Evolutionary conservation across 2,888 invertebrate species (phyloP), one percentile per base, ranked within the genome.

Genomic region (Meiosimyza decipiens): DNA sequence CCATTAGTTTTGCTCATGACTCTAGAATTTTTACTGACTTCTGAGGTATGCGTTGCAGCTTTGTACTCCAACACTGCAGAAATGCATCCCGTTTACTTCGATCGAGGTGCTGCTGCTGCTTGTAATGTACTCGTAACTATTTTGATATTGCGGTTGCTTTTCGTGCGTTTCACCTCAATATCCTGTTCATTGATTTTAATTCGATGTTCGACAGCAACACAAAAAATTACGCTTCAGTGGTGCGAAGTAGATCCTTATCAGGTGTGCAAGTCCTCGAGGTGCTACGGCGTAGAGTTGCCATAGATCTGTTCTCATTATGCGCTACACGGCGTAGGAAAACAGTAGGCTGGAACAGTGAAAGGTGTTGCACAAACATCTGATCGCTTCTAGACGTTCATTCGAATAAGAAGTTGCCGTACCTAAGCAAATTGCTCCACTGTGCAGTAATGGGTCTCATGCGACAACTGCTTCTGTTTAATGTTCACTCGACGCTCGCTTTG

Each of bases 1-100:
- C 78, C 81, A 81, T 81, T 81, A 79, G 81, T 81, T 80, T 79
- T 80, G 80, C 73, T 77, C 80, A 80, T 81, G 80, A 79, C 76
- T 76, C 73, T 74, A 75, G 77, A 74, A 76, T 74, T 76, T 75
- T 16, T 47, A 77, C 72, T 66, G 59, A 73, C 54, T 78, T 73
- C 75, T 71, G 72, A 75, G 76, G 72, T 71, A 74, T 72, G 70
- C 22, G 57, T 72, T 65, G 66, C 28, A 52, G 69, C 60, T 71
- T 52, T 57, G 47, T 60, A 59, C 54, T 62, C 49, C 69, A 71
- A 33, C 54, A 55, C 63, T 52, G 50, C 50, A 51, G 28, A 28
- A 28, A 33, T 60, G 67, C 47, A 40, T 60, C 40, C 47, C 11
- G 18, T 15, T 57, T 13, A 18, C 22, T 12, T n/a, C 6, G 28